phyloP scores from a whole-genome alignment of 2,113 vertebrate genomes.

The Cochlearius cochlearius region DNA sequence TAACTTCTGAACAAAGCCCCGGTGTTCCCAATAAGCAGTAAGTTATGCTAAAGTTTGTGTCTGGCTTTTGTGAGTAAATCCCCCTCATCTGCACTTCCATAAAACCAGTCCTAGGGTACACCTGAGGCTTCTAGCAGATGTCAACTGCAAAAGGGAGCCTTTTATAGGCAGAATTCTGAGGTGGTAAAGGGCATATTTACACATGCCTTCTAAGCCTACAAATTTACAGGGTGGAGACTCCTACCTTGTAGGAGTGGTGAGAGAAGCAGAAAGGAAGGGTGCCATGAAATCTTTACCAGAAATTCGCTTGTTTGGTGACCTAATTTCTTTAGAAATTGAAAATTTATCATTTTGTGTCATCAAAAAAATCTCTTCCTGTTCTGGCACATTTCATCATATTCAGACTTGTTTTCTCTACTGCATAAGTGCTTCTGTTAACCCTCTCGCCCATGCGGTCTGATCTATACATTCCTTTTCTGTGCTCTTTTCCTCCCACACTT shows the following conservation, averaged over 20 bases:
- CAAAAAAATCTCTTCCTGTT: neutral
- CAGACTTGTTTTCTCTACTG: neutral
- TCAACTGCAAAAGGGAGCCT: neutral
- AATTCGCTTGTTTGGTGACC: neutral
- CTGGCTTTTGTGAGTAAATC: neutral
- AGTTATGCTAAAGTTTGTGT: neutral
- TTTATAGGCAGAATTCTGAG: neutral
- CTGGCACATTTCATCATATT: neutral
- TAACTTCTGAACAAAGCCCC: conserved; percentile 5
- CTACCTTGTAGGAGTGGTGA: neutral
- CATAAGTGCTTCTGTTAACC: neutral
- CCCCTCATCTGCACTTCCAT: neutral
- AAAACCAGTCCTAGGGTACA: neutral
- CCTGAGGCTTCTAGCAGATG: neutral
- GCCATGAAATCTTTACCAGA: neutral
- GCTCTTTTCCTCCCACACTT: neutral
- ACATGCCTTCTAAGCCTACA: neutral
- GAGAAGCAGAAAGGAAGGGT: neutral
- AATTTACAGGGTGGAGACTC: neutral
- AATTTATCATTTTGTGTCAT: neutral
- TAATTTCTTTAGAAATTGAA: neutral
- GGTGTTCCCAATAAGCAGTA: neutral
- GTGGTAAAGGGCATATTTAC: neutral
- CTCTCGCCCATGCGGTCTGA: neutral
- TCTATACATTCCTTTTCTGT: neutral